Base-by-base conservation (phyloP, 2,797 vertebrate genomes). In the Anas flavirostris region DNA sequence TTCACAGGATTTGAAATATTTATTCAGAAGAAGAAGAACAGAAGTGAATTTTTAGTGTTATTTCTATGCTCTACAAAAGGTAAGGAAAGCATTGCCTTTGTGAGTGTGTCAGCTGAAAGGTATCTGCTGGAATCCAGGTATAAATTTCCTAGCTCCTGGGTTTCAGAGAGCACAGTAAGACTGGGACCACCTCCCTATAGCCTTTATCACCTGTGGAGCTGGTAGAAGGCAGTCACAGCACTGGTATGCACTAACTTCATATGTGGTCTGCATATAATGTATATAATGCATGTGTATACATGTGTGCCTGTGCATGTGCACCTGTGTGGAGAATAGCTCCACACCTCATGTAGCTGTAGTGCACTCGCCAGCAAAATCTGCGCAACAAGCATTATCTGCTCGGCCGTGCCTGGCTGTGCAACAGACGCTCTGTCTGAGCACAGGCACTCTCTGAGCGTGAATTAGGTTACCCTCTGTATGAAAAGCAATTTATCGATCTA, bases 401-500 rank as follows among this genome's bases (percentile, higher is more conserved):
- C 50, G 56, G 59, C 81, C 48, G 8, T 4, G 39, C 29, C 78
- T 69, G 50, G 17, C 60, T 28, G 14, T 74, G 21, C 60, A 72
- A 90, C 68, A 93, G 93, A 92, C 90, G 60, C 67, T 88, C 79
- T 73, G 89, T 93, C 92, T 96, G 75, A 91, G 37, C 44, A 72
- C 88, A 79, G 80, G 79, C 86, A 82, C 46, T 86, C 88, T 82
- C 72, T 62, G 60, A 80, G 23, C 53, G 55, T 37, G 77, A 96
- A 95, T 95, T 93, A 90, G 91, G 93, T 95, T 94, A 95, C 33
- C 23, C 26, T 87, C 29, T 8, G 64, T 67, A 92, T 37, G 82
- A 92, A 89, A 94, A 96, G 43, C n/a, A 96, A 80, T 94, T 81
- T 94, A 96, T 94, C 81, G 95, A 93, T 96, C 88, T 73, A 89